phyloP scores from a whole-genome alignment of 2,113 vertebrate genomes.

The Onychorhynchus coronatus region DNA sequence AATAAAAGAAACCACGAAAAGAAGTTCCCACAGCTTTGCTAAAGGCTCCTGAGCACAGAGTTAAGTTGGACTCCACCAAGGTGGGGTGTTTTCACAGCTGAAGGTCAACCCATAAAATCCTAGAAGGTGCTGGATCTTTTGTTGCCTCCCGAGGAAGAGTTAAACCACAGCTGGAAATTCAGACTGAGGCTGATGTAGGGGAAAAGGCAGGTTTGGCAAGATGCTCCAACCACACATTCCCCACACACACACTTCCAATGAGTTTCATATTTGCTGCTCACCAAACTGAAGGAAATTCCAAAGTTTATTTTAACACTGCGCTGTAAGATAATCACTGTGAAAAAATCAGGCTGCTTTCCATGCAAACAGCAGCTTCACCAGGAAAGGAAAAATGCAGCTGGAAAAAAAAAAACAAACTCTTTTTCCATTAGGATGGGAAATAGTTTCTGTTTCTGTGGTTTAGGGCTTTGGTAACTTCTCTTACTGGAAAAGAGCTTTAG shows the following conservation, averaged over 20 bases:
- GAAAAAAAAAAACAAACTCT: not conserved
- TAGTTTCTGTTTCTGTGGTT: conserved; percentile 43
- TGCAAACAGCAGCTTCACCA: not conserved
- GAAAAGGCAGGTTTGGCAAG: conserved; percentile 43
- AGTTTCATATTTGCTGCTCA: conserved; percentile 42
- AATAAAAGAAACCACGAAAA: not conserved
- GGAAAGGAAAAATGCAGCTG: conserved; percentile 36
- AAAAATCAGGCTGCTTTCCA: conserved; percentile 45
- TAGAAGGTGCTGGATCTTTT: not conserved
- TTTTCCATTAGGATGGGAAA: conserved; percentile 34
- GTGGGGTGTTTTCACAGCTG: not conserved
- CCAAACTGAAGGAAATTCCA: conserved; percentile 65
- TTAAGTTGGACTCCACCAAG: not conserved
- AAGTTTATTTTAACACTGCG: conserved; percentile 15
- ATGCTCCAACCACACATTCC: conserved; percentile 17
- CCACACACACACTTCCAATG: not conserved
- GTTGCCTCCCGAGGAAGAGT: not conserved
- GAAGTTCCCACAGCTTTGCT: not conserved
- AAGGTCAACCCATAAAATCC: not conserved
- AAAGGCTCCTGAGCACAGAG: not conserved
- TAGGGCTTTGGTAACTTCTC: conserved; percentile 14
- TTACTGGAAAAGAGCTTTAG: conserved; percentile 32
- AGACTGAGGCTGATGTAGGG: not conserved
- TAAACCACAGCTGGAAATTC: conserved; percentile 1
- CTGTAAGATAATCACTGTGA: conserved; percentile 33